phyloP scores from a whole-genome alignment of 1,140 invertebrate genomes.

The Megalonaias nervosa region DNA sequence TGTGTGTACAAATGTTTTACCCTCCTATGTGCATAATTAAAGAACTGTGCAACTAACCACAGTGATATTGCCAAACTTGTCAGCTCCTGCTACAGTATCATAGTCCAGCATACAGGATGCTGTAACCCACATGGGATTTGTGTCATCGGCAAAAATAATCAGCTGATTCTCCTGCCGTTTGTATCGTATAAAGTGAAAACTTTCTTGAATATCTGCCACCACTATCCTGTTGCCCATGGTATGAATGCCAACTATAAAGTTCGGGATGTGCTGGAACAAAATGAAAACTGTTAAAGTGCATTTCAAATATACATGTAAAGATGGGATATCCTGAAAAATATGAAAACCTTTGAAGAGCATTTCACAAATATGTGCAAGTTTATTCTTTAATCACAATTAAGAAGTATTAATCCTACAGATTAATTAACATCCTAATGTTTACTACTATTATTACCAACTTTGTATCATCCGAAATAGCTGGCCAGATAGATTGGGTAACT shows the following conservation, averaged over 20 bases:
- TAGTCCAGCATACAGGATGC: constrained; percentile 95
- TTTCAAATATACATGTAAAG: constrained; percentile 75
- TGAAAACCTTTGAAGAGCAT: background rate
- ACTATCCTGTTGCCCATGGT: constrained; percentile 94
- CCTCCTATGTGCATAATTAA: background rate
- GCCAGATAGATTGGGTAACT: too few species aligned
- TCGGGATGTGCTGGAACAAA: constrained; percentile 88
- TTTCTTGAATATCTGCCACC: constrained; percentile 97
- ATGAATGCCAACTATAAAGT: constrained; percentile 94
- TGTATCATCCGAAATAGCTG: too few species aligned
- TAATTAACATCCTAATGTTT: too few species aligned
- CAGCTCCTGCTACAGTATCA: constrained; percentile 95
- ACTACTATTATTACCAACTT: too few species aligned
- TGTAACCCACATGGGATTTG: constrained; percentile 96
- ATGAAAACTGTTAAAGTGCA: background rate
- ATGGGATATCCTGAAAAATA: constrained; percentile 90
- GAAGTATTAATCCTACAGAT: too few species aligned
- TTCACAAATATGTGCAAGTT: constrained; percentile 78
- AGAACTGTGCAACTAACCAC: constrained; percentile 77
- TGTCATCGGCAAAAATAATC: constrained; percentile 99
- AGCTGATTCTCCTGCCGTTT: constrained; percentile 97
- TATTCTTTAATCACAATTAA: constrained; percentile 60
- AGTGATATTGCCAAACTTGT: constrained; percentile 99
- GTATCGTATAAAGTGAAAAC: constrained; percentile 96
- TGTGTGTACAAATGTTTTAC: too few species aligned